These are phyloP conservation scores for Caenorhabditis sp. DNA, from an alignment of 2,888 invertebrate genomes.

Conservation along the genomic window DNA sequence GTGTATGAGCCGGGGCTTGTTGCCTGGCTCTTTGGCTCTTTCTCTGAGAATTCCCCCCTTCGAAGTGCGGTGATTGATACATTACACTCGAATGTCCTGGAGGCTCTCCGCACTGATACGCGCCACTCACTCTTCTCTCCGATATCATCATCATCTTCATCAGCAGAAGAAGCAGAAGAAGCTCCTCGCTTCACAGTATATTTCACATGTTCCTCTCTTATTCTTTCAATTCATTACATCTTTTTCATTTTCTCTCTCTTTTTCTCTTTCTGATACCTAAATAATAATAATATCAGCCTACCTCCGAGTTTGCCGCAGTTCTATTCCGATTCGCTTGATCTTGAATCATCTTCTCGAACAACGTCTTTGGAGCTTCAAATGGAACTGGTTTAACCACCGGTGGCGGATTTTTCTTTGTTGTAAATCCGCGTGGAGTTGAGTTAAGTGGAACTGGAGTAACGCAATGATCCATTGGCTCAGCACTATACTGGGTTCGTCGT, in stretches of 20 bases:
- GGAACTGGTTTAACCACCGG: constrained; percentile 69
- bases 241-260: constrained; percentile 31
- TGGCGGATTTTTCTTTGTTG: constrained; percentile 45
- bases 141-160: constrained; percentile 55
- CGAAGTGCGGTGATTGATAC: constrained; percentile 67
- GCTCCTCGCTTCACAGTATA: constrained; percentile 35
- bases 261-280: constrained; percentile 3
- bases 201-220: constrained; percentile 33
- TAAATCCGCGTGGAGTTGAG: constrained; percentile 56
- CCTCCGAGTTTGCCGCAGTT: constrained; percentile 31
- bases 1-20: constrained; percentile 57
- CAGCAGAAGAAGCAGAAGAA: constrained; percentile 17
- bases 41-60: constrained; percentile 7
- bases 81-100: constrained; percentile 59
- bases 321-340: constrained; percentile 61
- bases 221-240: constrained; percentile 56
- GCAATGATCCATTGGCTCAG: constrained; percentile 50
- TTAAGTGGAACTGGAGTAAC: constrained; percentile 49
- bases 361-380: constrained; percentile 81
- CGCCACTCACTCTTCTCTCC: constrained; percentile 16
- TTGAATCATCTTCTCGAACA: constrained; percentile 77
- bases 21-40: constrained; percentile 19
- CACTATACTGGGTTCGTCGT: constrained; percentile 50
- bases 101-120: constrained; percentile 52
- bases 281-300: constrained; percentile 6